These are phyloP conservation scores for Euphydryas editha DNA, from an alignment of 2,888 invertebrate species.

Conservation along the genomic window DNA sequence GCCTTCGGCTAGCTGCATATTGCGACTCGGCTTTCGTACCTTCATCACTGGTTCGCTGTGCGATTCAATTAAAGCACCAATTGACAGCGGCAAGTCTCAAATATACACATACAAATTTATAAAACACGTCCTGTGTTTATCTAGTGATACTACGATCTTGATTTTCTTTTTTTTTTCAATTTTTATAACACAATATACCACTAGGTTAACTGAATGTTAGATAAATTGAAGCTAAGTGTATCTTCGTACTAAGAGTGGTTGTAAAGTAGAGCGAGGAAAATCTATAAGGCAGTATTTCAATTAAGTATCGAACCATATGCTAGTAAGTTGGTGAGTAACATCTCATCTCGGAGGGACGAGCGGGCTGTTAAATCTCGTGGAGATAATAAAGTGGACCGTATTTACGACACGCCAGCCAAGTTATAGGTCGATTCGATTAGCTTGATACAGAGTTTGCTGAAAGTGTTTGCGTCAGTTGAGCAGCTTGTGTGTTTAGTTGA, in stretches of 20 bases:
- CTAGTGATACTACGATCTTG: no score
- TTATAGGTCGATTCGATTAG: constrained; percentile 74
- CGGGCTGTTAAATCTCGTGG: constrained; percentile 58
- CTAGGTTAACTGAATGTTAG: not conserved
- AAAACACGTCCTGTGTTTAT: constrained; percentile 39
- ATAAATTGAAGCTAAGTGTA: not conserved
- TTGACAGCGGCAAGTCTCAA: constrained; percentile 62
- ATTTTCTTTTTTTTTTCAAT: no score
- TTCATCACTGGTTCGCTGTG: constrained; percentile 66
- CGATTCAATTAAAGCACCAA: constrained; percentile 73
- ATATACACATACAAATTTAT: constrained; percentile 49
- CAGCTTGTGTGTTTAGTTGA: constrained; percentile 57
- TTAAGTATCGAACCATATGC: constrained; percentile 47
- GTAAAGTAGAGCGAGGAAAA: constrained; percentile 32
- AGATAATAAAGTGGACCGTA: constrained; percentile 69
- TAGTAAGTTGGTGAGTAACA: constrained; percentile 37
- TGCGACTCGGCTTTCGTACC: constrained; percentile 55
- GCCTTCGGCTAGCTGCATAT: constrained; percentile 50
- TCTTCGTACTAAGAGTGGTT: constrained; percentile 5
- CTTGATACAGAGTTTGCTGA: constrained; percentile 63
- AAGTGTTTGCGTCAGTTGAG: constrained; percentile 63
- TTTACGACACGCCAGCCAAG: constrained; percentile 65
- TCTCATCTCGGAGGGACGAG: constrained; percentile 45
- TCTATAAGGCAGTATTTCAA: constrained; percentile 51
- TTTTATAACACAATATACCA: no score